Conservation (phyloP, 2,113 vertebrate genomes). For the Ardeotis arabs region DNA sequence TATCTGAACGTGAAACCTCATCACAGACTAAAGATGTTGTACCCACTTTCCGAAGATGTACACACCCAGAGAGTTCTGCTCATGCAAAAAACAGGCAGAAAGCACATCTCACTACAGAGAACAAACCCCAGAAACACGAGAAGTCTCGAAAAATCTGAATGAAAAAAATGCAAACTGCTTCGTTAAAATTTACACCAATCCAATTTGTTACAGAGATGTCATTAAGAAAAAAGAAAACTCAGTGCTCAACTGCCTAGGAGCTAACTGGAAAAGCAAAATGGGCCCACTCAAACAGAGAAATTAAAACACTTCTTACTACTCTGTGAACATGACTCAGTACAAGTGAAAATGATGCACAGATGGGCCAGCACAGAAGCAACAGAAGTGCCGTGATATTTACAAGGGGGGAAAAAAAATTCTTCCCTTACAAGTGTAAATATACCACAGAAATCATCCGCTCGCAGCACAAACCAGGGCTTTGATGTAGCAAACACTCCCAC, state of each 20-base stretch:
- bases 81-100: background rate
- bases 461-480: slow-evolving; percentile 25
- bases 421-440: slow-evolving; percentile 62
- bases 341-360: slow-evolving; percentile 64
- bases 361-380: slow-evolving; percentile 56
- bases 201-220: background rate
- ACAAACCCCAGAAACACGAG: background rate
- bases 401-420: background rate
- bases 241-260: background rate
- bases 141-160: background rate
- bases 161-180: background rate
- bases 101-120: background rate
- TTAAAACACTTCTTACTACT: slow-evolving; percentile 34
- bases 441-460: slow-evolving; percentile 20
- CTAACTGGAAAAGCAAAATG: background rate
- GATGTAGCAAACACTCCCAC: slow-evolving; percentile 50
- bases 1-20: background rate
- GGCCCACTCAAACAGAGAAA: background rate
- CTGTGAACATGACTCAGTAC: slow-evolving; percentile 44
- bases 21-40: background rate
- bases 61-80: background rate
- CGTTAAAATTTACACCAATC: background rate
- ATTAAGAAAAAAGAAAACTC: background rate
- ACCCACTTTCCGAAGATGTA: background rate
- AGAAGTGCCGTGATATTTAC: slow-evolving; percentile 60